Conservation (phyloP, 53 echinoderm and acorn worm genomes). For the Luidia sarsii region DNA sequence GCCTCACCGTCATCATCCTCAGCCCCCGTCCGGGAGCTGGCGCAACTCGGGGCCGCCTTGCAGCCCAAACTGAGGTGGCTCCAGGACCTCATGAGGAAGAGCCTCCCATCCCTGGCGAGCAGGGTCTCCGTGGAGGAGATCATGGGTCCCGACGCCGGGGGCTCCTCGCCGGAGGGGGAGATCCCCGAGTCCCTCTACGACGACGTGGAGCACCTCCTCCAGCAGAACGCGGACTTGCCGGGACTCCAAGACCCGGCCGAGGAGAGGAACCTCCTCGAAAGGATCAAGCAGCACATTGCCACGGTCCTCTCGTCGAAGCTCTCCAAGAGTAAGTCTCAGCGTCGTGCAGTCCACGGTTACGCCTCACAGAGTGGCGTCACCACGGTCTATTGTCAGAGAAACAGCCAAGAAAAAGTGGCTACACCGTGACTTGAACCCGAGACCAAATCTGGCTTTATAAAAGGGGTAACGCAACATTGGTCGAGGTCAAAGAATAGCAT, state of each 20-base stretch:
- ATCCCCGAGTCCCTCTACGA: conserved; percentile 14
- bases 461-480: no score
- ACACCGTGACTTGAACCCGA: no score
- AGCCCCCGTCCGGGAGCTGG: not conserved
- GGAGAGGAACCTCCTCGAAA: not conserved
- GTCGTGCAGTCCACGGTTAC: not conserved
- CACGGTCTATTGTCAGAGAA: not conserved
- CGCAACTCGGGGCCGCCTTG: not conserved
- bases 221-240: not conserved
- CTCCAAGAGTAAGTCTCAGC: not conserved
- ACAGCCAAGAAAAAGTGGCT: no score
- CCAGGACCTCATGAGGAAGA: conserved; percentile 1
- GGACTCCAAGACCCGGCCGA: not conserved
- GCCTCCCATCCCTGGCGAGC: no score
- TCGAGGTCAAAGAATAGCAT: no score
- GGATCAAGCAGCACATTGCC: not conserved
- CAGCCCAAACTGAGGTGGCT: not conserved
- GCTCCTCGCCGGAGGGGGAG: not conserved
- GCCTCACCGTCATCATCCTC: no score
- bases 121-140: no score
- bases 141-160: not conserved
- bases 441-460: no score
- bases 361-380: not conserved
- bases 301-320: not conserved
- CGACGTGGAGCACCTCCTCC: not conserved